phyloP scores from a whole-genome alignment of 35 echinoderm and acorn worm species.

The Patiria miniata region DNA sequence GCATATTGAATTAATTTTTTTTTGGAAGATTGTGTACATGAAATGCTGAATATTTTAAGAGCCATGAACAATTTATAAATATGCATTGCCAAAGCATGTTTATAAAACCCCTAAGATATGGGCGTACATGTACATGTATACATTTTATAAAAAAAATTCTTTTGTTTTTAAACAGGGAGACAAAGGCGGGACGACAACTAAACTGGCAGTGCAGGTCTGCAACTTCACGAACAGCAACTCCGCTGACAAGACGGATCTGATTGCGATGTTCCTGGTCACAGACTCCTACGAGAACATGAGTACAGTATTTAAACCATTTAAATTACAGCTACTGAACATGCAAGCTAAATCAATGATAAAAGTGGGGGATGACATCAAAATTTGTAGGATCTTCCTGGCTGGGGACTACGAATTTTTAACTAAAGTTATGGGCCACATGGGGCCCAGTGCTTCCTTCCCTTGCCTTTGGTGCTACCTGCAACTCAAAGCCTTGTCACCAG shows the following conservation, averaged over 20 bases:
- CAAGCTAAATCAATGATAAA: not conserved
- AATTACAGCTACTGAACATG: not conserved
- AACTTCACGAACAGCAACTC: not conserved
- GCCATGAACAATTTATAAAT: no score
- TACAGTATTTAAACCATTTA: not conserved
- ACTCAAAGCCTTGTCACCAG: no score
- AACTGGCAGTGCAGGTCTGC: not conserved
- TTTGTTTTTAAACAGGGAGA: not conserved
- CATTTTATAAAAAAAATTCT: not conserved
- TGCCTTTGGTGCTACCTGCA: conserved; percentile 36
- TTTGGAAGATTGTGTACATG: no score
- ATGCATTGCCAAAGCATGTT: no score
- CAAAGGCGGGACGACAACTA: not conserved
- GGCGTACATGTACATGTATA: no score
- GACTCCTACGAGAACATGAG: not conserved
- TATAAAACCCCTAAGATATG: no score
- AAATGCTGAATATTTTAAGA: no score
- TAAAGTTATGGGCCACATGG: conserved; percentile 31
- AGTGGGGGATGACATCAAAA: not conserved
- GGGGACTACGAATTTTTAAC: conserved; percentile 44
- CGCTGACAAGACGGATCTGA: not conserved
- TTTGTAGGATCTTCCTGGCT: conserved; percentile 9
- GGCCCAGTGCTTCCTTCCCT: conserved; percentile 7
- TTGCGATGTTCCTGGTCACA: not conserved
- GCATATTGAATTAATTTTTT: no score